phyloP scores from a whole-genome alignment of 2,113 vertebrate genomes.

The Plotosus lineatus region DNA sequence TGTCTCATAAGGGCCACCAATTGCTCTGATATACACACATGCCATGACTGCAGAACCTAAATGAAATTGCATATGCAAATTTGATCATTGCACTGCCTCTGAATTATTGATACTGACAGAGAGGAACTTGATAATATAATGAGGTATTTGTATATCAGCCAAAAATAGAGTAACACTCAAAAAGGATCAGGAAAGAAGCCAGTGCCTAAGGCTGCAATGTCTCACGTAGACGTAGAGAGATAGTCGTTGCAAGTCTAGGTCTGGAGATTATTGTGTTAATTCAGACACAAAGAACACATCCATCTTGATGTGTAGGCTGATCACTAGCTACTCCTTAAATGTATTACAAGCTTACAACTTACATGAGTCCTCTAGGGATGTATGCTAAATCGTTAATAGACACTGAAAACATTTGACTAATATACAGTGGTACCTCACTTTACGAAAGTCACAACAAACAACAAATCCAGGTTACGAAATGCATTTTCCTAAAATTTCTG shows the following conservation, averaged over 20 bases:
- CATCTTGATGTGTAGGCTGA: conserved; percentile 21
- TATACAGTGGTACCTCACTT: no score
- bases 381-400: no score
- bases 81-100: conserved; percentile 64
- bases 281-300: conserved; percentile 34
- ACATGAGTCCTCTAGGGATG: conserved; percentile 16
- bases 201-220: conserved; percentile 45
- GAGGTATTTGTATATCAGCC: conserved; percentile 63
- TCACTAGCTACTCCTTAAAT: conserved; percentile 32
- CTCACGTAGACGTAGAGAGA: no score
- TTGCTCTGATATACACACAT: conserved; percentile 52
- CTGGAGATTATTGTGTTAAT: conserved; percentile 37
- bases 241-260: conserved; percentile 19
- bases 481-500: no score
- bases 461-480: no score
- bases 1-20: conserved; percentile 68
- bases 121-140: conserved; percentile 62
- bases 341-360: conserved; percentile 23
- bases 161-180: conserved; percentile 55
- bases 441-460: no score
- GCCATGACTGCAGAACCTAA: conserved; percentile 62
- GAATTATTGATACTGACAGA: conserved; percentile 73
- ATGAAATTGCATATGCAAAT: conserved; percentile 72
- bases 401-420: no score
- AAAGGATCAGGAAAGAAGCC: conserved; percentile 55